A percentile compares a stretch with the other conserved stretches of the same genome.
Evolutionary conservation across 2,888 invertebrate species (phyloP).

Genomic region (Acleris literana): DNA sequence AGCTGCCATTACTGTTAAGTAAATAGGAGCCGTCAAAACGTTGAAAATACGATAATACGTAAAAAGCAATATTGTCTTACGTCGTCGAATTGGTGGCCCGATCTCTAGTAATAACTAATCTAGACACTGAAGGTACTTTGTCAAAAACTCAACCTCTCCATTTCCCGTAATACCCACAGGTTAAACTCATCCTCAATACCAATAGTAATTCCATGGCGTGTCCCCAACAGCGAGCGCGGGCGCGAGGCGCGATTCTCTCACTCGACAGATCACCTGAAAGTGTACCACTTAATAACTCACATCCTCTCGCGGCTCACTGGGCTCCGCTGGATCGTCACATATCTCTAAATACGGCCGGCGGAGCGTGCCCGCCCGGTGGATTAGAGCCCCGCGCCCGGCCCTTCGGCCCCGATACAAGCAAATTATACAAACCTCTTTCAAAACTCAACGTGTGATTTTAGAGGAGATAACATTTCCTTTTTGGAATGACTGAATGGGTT

Average conservation of each 20-base stretch:
- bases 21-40: too few relatives aligned
- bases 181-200: too few relatives aligned
- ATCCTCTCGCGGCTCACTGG: slow-evolving; percentile 81
- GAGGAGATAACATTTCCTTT: slow-evolving; percentile 5
- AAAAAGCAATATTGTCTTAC: too few relatives aligned
- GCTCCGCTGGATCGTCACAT: slow-evolving; percentile 81
- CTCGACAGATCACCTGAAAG: slow-evolving; percentile 82
- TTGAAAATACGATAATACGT: too few relatives aligned
- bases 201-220: slow-evolving; percentile 26
- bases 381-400: slow-evolving; percentile 26
- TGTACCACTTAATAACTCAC: slow-evolving; percentile 83
- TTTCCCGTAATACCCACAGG: too few relatives aligned
- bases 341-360: slow-evolving; percentile 80
- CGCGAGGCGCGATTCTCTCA: slow-evolving; percentile 74
- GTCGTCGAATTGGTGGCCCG: too few relatives aligned
- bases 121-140: too few relatives aligned
- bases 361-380: slow-evolving; percentile 55
- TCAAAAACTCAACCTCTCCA: too few relatives aligned
- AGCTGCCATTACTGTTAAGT: too few relatives aligned
- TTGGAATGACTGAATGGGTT: too few relatives aligned
- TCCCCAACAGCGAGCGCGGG: slow-evolving; percentile 39
- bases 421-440: slow-evolving; percentile 45
- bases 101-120: too few relatives aligned
- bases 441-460: slow-evolving; percentile 39
- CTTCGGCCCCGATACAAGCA: slow-evolving; percentile 41